Conservation (phyloP, 2,113 vertebrate species). For the Taxidea taxus region DNA sequence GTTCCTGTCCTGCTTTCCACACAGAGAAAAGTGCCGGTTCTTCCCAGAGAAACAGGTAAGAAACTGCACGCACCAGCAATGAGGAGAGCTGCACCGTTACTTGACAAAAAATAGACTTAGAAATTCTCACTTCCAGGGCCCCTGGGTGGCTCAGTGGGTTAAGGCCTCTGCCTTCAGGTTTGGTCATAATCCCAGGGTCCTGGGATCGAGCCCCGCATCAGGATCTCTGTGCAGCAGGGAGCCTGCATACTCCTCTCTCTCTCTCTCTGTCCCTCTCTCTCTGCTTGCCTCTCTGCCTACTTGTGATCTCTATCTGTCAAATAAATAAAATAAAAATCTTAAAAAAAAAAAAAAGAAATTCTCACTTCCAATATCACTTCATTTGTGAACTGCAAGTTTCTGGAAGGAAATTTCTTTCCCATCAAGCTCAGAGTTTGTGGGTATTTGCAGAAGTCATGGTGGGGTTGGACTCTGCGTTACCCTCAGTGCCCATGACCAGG, state of each 20-base stretch:
- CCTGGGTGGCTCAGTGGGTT: too few relatives aligned
- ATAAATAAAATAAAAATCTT: too few relatives aligned
- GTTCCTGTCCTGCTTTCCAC: accelerated
- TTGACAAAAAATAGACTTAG: background rate
- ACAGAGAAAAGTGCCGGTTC: background rate
- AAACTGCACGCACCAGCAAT: accelerated
- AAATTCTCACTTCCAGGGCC: background rate
- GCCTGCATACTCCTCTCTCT: too few relatives aligned
- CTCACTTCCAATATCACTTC: background rate
- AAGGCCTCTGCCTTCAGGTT: too few relatives aligned
- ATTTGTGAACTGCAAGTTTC: background rate
- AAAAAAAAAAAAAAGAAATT: too few relatives aligned
- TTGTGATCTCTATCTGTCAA: too few relatives aligned
- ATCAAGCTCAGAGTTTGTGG: background rate
- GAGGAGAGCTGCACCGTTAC: background rate
- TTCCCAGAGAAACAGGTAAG: background rate
- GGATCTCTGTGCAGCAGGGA: too few relatives aligned
- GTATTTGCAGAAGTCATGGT: background rate
- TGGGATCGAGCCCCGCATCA: too few relatives aligned
- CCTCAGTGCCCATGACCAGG: background rate
- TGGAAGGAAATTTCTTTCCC: background rate
- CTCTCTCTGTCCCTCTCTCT: too few relatives aligned
- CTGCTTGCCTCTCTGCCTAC: too few relatives aligned
- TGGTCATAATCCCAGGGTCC: too few relatives aligned
- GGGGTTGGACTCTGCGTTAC: background rate